Percentiles rank a stretch among this genome's conserved stretches.
Conservation (phyloP, 2,797 vertebrate genomes). For the Eutrigla gurnardus region DNA sequence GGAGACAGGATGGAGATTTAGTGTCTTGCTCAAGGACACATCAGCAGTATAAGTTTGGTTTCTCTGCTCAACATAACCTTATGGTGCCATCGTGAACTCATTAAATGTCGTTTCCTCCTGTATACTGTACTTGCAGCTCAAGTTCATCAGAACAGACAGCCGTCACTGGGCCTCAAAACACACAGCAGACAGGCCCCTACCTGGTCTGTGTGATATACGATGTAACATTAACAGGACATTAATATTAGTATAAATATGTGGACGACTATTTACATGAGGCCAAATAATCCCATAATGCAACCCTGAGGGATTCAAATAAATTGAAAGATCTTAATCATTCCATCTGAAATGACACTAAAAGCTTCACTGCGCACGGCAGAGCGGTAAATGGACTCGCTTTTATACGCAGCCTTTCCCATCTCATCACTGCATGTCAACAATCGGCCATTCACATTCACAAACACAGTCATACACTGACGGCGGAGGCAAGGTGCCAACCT, state of each 20-base stretch:
- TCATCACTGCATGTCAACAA: too few species aligned
- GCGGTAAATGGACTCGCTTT: too few species aligned
- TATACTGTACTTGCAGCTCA: not conserved
- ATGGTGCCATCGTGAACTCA: not conserved
- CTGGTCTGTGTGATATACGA: not conserved
- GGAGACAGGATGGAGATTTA: conserved; percentile 2
- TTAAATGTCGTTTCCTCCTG: not conserved
- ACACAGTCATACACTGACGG: too few species aligned
- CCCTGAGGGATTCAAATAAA: not conserved
- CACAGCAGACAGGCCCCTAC: not conserved
- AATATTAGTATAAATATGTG: not conserved
- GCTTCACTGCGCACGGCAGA: not conserved
- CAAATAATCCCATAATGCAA: conserved; percentile 13
- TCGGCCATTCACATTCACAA: too few species aligned
- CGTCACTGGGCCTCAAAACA: not conserved
- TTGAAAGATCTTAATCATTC: not conserved
- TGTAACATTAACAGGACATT: not conserved
- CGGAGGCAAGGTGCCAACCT: too few species aligned
- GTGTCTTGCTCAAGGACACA: conserved; percentile 29
- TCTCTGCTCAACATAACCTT: not conserved
- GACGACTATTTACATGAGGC: not conserved
- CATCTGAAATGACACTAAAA: conserved; percentile 7
- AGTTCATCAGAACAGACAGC: conserved; percentile 1
- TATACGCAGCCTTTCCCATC: too few species aligned
- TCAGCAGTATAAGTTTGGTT: conserved; percentile 16